Percentiles rank a stretch among this genome's conserved stretches.
Evolutionary conservation across 2,888 invertebrate genomes (phyloP).

Genomic region (Acleris emargana): DNA sequence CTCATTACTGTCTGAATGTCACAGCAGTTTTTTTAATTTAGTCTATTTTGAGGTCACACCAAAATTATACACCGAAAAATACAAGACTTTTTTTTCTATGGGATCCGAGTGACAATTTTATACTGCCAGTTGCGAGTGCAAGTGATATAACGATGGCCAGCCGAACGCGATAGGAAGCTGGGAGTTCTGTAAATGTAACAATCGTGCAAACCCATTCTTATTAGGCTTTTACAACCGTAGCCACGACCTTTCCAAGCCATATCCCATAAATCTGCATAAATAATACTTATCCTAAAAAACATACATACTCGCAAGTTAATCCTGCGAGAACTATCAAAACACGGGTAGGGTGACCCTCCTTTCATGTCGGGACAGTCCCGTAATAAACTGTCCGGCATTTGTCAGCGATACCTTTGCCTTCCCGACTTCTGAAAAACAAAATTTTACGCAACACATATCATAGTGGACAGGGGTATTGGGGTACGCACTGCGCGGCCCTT

Average conservation of each 20-base stretch:
- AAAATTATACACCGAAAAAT: too few relatives aligned
- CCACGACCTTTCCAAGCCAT: background rate
- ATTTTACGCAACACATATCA: slow-evolving; percentile 83
- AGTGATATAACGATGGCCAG: too few relatives aligned
- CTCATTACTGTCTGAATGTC: too few relatives aligned
- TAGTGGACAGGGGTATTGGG: slow-evolving; percentile 62
- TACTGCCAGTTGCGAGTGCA: too few relatives aligned
- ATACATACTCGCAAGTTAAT: slow-evolving; percentile 31
- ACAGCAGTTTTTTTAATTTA: too few relatives aligned
- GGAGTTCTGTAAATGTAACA: too few relatives aligned
- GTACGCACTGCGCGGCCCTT: slow-evolving; percentile 55
- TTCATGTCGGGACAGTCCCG: slow-evolving; percentile 39
- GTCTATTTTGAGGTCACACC: too few relatives aligned
- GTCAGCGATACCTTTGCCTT: slow-evolving; percentile 69
- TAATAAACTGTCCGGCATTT: slow-evolving; percentile 74
- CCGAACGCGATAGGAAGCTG: too few relatives aligned
- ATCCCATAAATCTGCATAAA: slow-evolving; percentile 28
- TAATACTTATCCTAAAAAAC: slow-evolving; percentile 22
- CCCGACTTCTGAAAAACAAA: slow-evolving; percentile 76
- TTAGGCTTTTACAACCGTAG: background rate
- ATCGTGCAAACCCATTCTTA: too few relatives aligned
- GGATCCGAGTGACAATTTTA: too few relatives aligned
- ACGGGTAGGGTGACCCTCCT: slow-evolving; percentile 38
- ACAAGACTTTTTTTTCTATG: too few relatives aligned
- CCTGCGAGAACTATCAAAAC: slow-evolving; percentile 36